These are phyloP conservation scores for Picathartes gymnocephalus DNA, from an alignment of 2,113 vertebrate species.

Conservation along the genomic window DNA sequence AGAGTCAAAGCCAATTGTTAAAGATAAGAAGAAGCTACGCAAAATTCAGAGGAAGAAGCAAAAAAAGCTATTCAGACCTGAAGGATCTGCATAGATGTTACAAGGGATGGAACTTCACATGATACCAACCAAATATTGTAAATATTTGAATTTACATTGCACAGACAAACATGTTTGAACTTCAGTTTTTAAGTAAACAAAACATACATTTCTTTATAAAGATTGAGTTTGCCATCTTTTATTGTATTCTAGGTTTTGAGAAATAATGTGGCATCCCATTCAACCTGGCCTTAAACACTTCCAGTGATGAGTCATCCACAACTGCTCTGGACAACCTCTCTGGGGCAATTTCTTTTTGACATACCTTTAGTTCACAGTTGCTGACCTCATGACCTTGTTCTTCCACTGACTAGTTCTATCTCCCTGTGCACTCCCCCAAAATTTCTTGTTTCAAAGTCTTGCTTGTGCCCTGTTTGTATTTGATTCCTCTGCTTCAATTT, in stretches of 20 bases:
- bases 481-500: not conserved
- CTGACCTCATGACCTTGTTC: not conserved
- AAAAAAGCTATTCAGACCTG: slow-evolving; percentile 58
- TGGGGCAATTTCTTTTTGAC: not conserved
- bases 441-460: not conserved
- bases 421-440: rapidly evolving
- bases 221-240: not conserved
- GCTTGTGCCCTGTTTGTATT: rapidly evolving
- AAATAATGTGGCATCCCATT: not conserved
- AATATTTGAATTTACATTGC: slow-evolving; percentile 23
- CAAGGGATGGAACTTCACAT: not conserved
- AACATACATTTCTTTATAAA: not conserved
- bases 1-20: slow-evolving; percentile 70
- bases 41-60: slow-evolving; percentile 83
- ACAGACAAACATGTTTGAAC: not conserved
- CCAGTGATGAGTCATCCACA: not conserved
- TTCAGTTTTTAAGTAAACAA: slow-evolving; percentile 20
- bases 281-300: not conserved
- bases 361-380: not conserved
- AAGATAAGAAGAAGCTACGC: slow-evolving; percentile 81
- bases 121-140: slow-evolving; percentile 19
- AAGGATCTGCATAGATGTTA: slow-evolving; percentile 35
- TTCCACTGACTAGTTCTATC: not conserved
- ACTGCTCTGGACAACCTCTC: not conserved
- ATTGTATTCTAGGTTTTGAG: not conserved